Percentiles rank a stretch among this genome's conserved stretches.
Evolutionary conservation across 2,113 vertebrate species (phyloP).

Genomic region (Stigmatopora nigra): DNA sequence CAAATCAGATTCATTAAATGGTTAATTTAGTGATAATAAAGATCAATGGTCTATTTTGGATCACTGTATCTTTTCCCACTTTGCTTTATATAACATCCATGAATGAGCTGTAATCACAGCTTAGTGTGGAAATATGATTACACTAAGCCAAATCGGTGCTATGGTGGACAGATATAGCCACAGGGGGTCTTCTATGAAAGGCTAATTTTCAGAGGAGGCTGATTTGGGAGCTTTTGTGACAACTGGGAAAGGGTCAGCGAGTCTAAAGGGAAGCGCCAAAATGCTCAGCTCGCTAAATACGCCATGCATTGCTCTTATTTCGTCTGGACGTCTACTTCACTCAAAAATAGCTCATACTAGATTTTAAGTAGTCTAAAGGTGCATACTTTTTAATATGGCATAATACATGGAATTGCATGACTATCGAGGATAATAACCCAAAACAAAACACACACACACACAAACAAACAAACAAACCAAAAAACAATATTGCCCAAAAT

Average conservation of each 20-base stretch:
- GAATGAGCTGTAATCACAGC: conserved; percentile 47
- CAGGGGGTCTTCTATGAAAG: conserved; percentile 31
- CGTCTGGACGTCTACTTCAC: background rate
- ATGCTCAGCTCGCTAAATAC: conserved; percentile 1
- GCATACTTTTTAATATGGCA: background rate
- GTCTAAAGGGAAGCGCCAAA: conserved; percentile 1
- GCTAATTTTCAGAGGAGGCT: conserved; percentile 45
- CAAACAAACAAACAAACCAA: no score
- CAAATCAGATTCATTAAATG: background rate
- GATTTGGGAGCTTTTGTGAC: conserved; percentile 9
- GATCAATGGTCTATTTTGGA: conserved; percentile 1
- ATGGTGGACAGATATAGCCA: conserved; percentile 33
- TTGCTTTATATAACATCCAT: conserved; percentile 17
- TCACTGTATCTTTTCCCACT: conserved; percentile 9
- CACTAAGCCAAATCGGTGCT: conserved; percentile 35
- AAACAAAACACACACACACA: background rate
- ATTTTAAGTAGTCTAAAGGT: background rate
- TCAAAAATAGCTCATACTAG: background rate
- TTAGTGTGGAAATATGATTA: conserved; percentile 45
- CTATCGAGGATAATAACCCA: no score
- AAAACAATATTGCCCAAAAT: conserved; percentile 11
- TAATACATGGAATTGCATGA: background rate
- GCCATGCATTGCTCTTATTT: conserved; percentile 10
- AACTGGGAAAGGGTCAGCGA: conserved; percentile 16
- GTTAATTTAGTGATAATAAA: background rate